Percentiles rank a stretch among this genome's conserved stretches.
Evolutionary conservation across 2,113 vertebrate genomes (phyloP).

Genomic region (Entosphenus tridentatus): DNA sequence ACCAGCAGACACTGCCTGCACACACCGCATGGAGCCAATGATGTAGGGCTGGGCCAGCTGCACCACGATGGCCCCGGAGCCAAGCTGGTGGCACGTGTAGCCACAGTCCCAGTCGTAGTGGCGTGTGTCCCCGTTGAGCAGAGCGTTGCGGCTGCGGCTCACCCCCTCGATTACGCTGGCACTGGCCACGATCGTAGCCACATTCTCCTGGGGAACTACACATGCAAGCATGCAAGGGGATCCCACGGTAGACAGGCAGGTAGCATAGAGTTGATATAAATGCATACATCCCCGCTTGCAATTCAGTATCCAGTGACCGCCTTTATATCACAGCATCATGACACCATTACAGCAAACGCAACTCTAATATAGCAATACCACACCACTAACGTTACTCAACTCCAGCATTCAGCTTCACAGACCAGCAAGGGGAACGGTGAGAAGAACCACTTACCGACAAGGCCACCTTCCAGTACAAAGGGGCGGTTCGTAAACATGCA

Average conservation of each 20-base stretch:
- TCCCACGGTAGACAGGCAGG: constrained; percentile 11
- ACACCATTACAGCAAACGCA: too few relatives aligned
- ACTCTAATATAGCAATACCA: too few relatives aligned
- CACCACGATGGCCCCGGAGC: constrained; percentile 78
- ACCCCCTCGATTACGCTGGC: constrained; percentile 91
- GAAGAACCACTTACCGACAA: constrained; percentile 43
- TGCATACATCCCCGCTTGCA: not conserved
- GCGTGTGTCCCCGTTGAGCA: constrained; percentile 81
- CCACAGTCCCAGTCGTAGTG: constrained; percentile 98
- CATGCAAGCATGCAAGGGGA: constrained; percentile 15
- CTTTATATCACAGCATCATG: too few relatives aligned
- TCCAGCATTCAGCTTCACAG: too few relatives aligned
- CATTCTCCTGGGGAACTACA: constrained; percentile 62
- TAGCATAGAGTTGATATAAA: not conserved
- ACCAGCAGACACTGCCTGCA: not conserved
- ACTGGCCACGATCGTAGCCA: constrained; percentile 58
- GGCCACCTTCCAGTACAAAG: constrained; percentile 62
- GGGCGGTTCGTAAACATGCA: constrained; percentile 75
- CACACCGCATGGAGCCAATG: constrained; percentile 47
- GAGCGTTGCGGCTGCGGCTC: constrained; percentile 73
- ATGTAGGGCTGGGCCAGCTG: constrained; percentile 84
- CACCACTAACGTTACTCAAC: too few relatives aligned
- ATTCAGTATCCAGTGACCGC: too few relatives aligned
- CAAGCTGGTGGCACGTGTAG: constrained; percentile 90
- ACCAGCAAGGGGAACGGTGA: not conserved